Evolutionary conservation across 2,797 vertebrate species (phyloP).

Genomic region (Protonibea diacanthus): DNA sequence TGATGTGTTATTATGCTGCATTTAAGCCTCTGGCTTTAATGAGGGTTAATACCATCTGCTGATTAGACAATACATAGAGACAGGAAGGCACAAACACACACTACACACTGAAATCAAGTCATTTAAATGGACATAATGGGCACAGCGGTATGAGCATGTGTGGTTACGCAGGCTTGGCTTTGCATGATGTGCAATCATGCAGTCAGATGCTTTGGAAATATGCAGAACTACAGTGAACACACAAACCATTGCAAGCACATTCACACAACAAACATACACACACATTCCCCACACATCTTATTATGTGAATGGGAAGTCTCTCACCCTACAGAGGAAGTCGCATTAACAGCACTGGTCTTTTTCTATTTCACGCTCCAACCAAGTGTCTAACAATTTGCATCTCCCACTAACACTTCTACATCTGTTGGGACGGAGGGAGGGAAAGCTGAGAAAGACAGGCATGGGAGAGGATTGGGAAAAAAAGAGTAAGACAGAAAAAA

Average conservation of each 20-base stretch:
- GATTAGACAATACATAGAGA: constrained; percentile 46
- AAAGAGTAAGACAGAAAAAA: not conserved
- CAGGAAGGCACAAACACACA: constrained; percentile 23
- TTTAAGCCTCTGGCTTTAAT: constrained; percentile 49
- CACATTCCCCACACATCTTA: constrained; percentile 26
- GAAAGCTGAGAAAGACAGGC: constrained; percentile 8
- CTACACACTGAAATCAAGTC: constrained; percentile 26
- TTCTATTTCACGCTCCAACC: constrained; percentile 85
- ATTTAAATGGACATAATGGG: constrained; percentile 60
- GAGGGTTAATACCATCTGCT: constrained; percentile 54
- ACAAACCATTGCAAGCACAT: constrained; percentile 25
- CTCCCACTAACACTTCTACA: constrained; percentile 68
- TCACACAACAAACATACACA: constrained; percentile 28
- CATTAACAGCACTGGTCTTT: constrained; percentile 73
- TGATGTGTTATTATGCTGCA: constrained; percentile 42
- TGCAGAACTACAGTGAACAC: constrained; percentile 17
- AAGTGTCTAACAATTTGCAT: constrained; percentile 81
- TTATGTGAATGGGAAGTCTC: constrained; percentile 60
- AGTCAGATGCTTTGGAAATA: constrained; percentile 39
- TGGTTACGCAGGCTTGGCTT: constrained; percentile 20
- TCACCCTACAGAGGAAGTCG: constrained; percentile 64
- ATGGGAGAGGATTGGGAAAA: not conserved
- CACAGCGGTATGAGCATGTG: constrained; percentile 44
- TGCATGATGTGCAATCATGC: constrained; percentile 40
- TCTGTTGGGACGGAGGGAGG: constrained; percentile 58